Evolutionary conservation across 2,113 vertebrate species (phyloP).

Genomic region (Datnioides undecimradiatus): DNA sequence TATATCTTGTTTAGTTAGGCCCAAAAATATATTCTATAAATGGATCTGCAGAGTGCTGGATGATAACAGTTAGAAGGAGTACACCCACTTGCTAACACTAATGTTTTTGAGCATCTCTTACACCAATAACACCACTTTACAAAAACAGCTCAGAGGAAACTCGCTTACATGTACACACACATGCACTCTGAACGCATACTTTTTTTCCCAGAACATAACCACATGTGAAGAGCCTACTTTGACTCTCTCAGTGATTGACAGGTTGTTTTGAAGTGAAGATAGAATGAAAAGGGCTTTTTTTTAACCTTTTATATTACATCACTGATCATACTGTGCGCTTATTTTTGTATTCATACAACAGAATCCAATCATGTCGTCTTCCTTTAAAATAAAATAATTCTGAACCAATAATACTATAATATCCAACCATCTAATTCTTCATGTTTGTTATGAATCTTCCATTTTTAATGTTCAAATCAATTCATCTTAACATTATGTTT

Average conservation of each 20-base stretch:
- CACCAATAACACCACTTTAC: not conserved
- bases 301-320: no score
- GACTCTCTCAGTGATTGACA: not conserved
- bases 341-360: no score
- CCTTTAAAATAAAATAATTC: no score
- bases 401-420: no score
- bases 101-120: conserved; percentile 30
- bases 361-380: no score
- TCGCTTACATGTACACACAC: not conserved
- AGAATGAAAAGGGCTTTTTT: no score
- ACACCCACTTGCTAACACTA: conserved; percentile 21
- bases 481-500: no score
- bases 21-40: conserved; percentile 37
- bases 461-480: no score
- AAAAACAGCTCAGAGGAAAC: conserved; percentile 6
- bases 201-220: not conserved
- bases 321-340: no score
- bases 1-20: conserved; percentile 41
- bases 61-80: conserved; percentile 8
- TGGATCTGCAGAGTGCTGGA: conserved; percentile 1
- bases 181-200: not conserved
- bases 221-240: not conserved
- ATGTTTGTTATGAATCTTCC: no score
- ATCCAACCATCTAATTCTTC: no score
- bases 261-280: not conserved